Conservation (phyloP, 2,113 vertebrate genomes). For the Urocitellus parryii region DNA sequence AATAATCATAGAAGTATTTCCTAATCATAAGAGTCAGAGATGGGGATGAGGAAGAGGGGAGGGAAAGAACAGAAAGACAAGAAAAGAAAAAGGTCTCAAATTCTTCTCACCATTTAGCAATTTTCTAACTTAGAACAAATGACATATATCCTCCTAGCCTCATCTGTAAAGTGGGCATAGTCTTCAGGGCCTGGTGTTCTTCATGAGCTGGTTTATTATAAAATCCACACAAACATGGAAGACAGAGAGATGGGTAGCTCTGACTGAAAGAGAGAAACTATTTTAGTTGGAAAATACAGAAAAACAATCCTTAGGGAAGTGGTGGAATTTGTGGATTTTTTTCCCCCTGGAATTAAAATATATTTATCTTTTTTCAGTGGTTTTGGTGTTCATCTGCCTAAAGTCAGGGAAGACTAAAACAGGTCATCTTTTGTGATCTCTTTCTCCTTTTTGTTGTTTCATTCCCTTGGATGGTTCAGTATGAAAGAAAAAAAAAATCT, state of each 20-base stretch:
- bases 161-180: neutral
- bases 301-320: neutral
- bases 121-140: neutral
- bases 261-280: neutral
- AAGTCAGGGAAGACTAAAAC: neutral
- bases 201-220: neutral
- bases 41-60: neutral
- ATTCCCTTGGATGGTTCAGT: neutral
- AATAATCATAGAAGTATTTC: constrained; percentile 11
- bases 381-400: neutral
- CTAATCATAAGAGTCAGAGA: neutral
- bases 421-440: neutral
- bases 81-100: no score
- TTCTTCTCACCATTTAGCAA: neutral
- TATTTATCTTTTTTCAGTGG: neutral
- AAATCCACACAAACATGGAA: neutral
- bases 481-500: neutral
- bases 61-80: neutral
- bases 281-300: neutral
- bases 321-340: neutral
- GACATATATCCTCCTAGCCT: neutral
- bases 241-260: neutral
- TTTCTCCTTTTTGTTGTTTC: neutral
- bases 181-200: neutral
- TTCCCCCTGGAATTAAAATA: neutral